Evolutionary conservation across 2,797 vertebrate genomes (phyloP), one percentile per base, ranked within the genome.

Genomic region (Molossus molossus): DNA sequence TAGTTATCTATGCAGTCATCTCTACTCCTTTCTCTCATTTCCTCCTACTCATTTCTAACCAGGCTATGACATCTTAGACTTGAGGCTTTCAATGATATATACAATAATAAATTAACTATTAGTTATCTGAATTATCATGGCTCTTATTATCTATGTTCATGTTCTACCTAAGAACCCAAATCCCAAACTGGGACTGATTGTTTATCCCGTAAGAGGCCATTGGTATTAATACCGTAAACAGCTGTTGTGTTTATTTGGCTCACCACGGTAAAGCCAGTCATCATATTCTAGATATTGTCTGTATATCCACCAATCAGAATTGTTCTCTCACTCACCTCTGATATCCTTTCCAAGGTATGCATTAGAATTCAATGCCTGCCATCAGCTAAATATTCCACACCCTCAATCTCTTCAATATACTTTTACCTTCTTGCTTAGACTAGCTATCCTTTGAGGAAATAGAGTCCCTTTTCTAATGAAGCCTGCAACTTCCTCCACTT

Each of bases 401-500:
- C n/a, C 20, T 65, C 76, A 33, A 1, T 60, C 77, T 93, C 23
- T 84, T 95, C 65, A 62, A n/a, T 64, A 6, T 33, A 13, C 9
- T 81, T 95, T 64, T 50, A 88, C 90, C 80, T 92, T 89, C 48
- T 87, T 55, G 1, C 48, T 88, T 75, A 79, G 75, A 69, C n/a
- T 85, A 10, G 5, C 12, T 57, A 6, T 77, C 33, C 29, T 60
- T 81, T 70, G 50, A 90, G 60, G 21, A 84, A 62, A 94, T 62
- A 4, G 40, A 90, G 50, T 73, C 27, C 45, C 27, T 85, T 90
- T 96, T 92, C 80, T 86, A 86, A 90, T 62, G 12, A 14, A 70
- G 29, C 15, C 81, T 82, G 1, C 69, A 80, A 70, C 48, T 91
- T 82, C n/a, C 20, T 87, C 25, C 33, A 18, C n/a, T 87, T 90